Evolutionary conservation across 2,113 vertebrate species (phyloP), one percentile per base, ranked within the genome.

Genomic region (Notothenia rossii): DNA sequence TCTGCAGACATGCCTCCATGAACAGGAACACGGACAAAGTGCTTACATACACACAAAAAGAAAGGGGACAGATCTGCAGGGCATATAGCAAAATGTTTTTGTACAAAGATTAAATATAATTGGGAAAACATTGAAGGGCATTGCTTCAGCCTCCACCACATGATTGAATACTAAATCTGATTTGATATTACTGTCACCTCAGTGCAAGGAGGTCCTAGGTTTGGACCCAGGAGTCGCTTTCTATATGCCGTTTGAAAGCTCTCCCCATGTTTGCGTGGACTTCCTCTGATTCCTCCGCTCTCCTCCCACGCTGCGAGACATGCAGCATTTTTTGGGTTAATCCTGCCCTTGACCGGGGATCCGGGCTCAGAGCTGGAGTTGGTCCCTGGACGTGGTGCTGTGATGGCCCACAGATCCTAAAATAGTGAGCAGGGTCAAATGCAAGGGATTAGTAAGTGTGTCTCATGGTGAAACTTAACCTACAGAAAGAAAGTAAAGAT

Each of bases 391-490:
- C 90, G 92, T 3, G 90, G 92, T 0, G 85, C 86, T 10, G 91
- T 91, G 82, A 92, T 92, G 9, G 92, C 79, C 90, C 90, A 91
- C 54, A 92, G 80, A 76, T 93, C 92, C 92, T 93, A 54, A 67
- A 84, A 86, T 29, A 82, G 77, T 18, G 33, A 63, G 45, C 50
- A 62, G 43, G 59, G 69, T 46, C 25, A 56, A 72, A 80, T 43
- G 22, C 2, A 82, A 22, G 80, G 25, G 48, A 55, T 80, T 88
- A 79, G 75, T 15, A 71, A 61, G 20, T 5, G 9, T 60, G 40
- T 69, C 43, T 70, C 17, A 50, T 54, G 25, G 5, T 7, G 10
- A 36, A 40, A 79, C 15, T 72, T 53, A 59, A 81, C 46, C 13
- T 75, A 40, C 20, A 50, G 18, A 13, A 68, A 7, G 15, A 15